Conservation (phyloP, 2,888 invertebrate genomes). For the Venusia cambrica region DNA sequence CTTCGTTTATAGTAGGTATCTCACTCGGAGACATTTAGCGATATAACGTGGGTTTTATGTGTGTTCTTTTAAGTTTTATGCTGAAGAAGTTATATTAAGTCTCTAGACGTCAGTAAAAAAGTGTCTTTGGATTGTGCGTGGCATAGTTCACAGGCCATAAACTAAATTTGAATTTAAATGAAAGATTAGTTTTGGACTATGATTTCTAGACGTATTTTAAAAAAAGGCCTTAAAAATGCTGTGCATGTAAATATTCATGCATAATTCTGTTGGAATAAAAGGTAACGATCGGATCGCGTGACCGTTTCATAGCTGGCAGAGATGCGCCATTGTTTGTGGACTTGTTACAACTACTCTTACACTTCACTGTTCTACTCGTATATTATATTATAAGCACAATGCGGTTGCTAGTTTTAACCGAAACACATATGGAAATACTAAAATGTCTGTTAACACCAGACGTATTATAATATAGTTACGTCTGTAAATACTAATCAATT, state of each 20-base stretch:
- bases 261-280: constrained; percentile 22
- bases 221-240: constrained; percentile 11
- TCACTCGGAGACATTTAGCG: constrained; percentile 38
- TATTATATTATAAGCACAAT: no score
- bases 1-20: constrained; percentile 50
- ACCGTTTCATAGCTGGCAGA: constrained; percentile 19
- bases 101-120: constrained; percentile 24
- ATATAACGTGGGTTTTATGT: constrained; percentile 33
- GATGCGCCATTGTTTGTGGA: constrained; percentile 20
- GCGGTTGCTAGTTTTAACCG: no score
- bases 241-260: constrained; percentile 19
- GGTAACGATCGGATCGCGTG: constrained; percentile 26
- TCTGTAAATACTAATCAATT: no score
- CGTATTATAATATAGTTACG: no score
- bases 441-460: no score
- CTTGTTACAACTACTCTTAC: constrained; percentile 19
- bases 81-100: constrained; percentile 25
- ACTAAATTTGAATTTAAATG: no score
- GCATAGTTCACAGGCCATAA: not conserved
- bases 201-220: constrained; percentile 1
- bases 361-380: no score
- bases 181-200: no score
- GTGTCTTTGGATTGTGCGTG: constrained; percentile 3
- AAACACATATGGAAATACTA: no score
- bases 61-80: constrained; percentile 32